Conservation (phyloP, 2,797 vertebrate genomes). For the Pseudochaenichthys georgianus region DNA sequence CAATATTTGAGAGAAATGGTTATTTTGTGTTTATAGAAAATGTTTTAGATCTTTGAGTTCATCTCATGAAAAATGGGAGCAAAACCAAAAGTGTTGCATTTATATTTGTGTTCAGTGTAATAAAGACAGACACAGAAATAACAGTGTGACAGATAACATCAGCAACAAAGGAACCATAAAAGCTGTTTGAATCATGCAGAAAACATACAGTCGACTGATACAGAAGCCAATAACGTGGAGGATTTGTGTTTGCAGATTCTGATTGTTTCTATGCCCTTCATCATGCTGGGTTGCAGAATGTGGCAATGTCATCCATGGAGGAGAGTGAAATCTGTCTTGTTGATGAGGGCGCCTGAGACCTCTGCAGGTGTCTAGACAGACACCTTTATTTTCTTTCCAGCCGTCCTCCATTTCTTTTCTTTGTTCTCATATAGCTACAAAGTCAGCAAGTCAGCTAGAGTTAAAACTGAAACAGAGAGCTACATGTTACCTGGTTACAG, state of each 20-base stretch:
- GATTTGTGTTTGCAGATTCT: conserved; percentile 13
- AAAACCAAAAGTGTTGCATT: too few species aligned
- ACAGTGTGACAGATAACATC: conserved; percentile 41
- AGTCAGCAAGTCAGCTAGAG: background rate
- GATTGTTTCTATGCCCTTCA: conserved; percentile 24
- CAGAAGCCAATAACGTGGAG: conserved; percentile 16
- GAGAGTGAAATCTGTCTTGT: conserved; percentile 32
- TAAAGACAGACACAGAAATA: conserved; percentile 16
- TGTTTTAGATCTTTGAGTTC: too few species aligned
- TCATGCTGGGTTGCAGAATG: background rate
- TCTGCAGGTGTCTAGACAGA: conserved; percentile 28
- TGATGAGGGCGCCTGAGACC: conserved; percentile 21
- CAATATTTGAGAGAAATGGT: too few species aligned
- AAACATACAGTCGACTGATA: conserved; percentile 30
- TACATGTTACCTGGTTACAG: background rate
- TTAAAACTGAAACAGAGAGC: background rate
- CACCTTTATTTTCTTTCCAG: conserved; percentile 11
- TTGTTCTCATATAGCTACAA: background rate
- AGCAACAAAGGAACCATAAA: conserved; percentile 20
- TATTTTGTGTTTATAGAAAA: too few species aligned
- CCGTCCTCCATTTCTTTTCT: background rate
- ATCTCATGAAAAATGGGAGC: too few species aligned
- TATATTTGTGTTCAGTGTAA: background rate
- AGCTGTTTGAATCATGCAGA: conserved; percentile 22
- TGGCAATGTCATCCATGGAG: conserved; percentile 4